A percentile compares a stretch with the other conserved stretches of the same genome.
Evolutionary conservation across 2,113 vertebrate genomes (phyloP).

Genomic region (Lophochroa leadbeateri): DNA sequence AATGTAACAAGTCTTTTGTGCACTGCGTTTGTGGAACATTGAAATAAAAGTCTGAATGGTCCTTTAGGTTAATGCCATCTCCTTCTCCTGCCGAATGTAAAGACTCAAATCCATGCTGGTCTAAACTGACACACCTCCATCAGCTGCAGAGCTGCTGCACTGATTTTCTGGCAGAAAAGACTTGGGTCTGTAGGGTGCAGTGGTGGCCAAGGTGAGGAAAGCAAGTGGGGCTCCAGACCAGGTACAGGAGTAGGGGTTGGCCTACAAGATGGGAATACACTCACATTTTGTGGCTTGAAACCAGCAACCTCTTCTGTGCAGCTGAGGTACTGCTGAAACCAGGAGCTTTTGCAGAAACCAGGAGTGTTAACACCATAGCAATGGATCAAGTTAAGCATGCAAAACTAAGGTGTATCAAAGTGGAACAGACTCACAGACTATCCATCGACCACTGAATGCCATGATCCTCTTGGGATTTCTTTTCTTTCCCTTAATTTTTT

Average conservation of each 20-base stretch:
- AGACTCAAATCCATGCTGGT: neutral
- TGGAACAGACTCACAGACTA: neutral
- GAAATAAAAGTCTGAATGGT: neutral
- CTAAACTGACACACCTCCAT: neutral
- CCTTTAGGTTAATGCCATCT: neutral
- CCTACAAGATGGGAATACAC: fast-evolving
- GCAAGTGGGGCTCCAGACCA: neutral
- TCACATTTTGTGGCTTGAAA: neutral
- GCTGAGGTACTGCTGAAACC: neutral
- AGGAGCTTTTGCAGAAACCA: neutral
- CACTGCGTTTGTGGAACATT: fast-evolving
- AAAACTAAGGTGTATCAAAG: neutral
- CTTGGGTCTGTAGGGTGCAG: too few relatives aligned
- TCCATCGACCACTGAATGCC: neutral
- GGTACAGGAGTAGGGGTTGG: neutral
- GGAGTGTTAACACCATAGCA: fast-evolving
- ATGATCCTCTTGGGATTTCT: neutral
- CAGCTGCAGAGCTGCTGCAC: neutral
- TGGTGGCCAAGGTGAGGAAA: neutral
- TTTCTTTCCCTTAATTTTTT: neutral
- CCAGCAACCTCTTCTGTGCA: neutral
- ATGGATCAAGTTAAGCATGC: neutral
- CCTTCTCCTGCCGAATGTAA: neutral
- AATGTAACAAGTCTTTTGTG: neutral
- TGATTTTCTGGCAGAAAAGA: neutral